A percentile compares a stretch with the other conserved stretches of the same genome.
phyloP scores from a whole-genome alignment of 64 coral and sea anemone genomes.

The Dendrophyllia cribrosa region DNA sequence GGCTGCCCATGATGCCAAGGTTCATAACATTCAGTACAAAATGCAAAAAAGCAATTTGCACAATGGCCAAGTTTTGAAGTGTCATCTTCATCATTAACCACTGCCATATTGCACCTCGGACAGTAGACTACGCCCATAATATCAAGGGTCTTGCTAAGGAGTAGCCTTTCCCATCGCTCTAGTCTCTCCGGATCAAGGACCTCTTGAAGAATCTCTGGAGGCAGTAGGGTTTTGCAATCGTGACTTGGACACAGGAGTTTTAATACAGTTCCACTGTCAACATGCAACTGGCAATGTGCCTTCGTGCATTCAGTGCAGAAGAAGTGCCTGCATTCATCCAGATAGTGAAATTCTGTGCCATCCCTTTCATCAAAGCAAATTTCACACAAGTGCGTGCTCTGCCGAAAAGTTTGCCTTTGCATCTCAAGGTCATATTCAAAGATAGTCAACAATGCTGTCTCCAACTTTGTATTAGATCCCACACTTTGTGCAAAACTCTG shows the following conservation, averaged over 20 bases:
- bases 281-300: constrained; percentile 78
- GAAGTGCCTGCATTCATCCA: constrained; percentile 85
- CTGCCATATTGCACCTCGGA: constrained; percentile 84
- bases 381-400: constrained; percentile 75
- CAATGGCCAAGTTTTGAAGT: constrained; percentile 87
- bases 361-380: constrained; percentile 93
- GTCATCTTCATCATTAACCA: constrained; percentile 87
- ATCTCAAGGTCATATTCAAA: constrained; percentile 89
- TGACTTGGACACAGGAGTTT: constrained; percentile 79
- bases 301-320: constrained; percentile 89
- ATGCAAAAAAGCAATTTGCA: constrained; percentile 83
- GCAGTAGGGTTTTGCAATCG: constrained; percentile 65
- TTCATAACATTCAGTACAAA: constrained; percentile 91
- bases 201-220: constrained; percentile 74
- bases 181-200: constrained; percentile 71
- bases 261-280: constrained; percentile 82
- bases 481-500: background rate
- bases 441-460: constrained; percentile 82
- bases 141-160: constrained; percentile 79
- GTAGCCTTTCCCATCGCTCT: constrained; percentile 84
- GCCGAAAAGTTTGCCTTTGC: constrained; percentile 68
- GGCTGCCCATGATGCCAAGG: constrained; percentile 75
- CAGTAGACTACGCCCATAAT: constrained; percentile 94
- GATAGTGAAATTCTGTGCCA: constrained; percentile 80
- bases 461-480: constrained; percentile 2